phyloP scores from a whole-genome alignment of 92 coral and sea anemone genomes.

The Montipora capitata region DNA sequence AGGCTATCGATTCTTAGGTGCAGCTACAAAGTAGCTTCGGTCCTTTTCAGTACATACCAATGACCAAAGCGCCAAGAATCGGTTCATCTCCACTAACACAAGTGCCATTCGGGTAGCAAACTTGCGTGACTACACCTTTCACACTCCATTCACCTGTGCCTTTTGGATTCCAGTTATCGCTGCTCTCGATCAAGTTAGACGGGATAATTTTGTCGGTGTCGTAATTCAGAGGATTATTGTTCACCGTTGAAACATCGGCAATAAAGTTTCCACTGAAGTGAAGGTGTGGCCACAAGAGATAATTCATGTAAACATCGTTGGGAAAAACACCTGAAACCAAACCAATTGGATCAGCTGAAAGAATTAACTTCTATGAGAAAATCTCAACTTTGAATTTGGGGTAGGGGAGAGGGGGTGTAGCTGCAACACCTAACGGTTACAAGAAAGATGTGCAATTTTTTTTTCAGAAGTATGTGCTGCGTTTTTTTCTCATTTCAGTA shows the following conservation, averaged over 20 bases:
- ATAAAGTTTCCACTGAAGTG: slow-evolving; percentile 69
- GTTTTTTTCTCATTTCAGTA: no score
- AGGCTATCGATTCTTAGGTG: no score
- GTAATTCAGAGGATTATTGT: slow-evolving; percentile 56
- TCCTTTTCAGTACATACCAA: neutral
- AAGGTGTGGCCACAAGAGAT: slow-evolving; percentile 61
- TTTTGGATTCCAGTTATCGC: slow-evolving; percentile 45
- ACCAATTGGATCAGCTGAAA: neutral
- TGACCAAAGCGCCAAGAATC: slow-evolving; percentile 3
- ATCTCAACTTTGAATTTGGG: no score
- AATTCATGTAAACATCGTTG: slow-evolving; percentile 51
- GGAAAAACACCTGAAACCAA: slow-evolving; percentile 15
- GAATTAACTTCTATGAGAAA: no score
- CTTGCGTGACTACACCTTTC: slow-evolving; percentile 47
- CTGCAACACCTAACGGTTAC: no score
- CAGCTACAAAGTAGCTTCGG: neutral
- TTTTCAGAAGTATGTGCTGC: no score
- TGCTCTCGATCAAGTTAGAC: neutral
- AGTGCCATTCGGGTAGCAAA: slow-evolving; percentile 41
- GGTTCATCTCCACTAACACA: slow-evolving; percentile 22
- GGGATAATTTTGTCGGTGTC: slow-evolving; percentile 41
- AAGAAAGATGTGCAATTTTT: no score
- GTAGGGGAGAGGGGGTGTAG: no score
- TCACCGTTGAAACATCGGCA: slow-evolving; percentile 67
- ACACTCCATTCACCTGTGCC: slow-evolving; percentile 75